Conservation (phyloP, 1,140 invertebrate species). For the Contarinia nasturtii region DNA sequence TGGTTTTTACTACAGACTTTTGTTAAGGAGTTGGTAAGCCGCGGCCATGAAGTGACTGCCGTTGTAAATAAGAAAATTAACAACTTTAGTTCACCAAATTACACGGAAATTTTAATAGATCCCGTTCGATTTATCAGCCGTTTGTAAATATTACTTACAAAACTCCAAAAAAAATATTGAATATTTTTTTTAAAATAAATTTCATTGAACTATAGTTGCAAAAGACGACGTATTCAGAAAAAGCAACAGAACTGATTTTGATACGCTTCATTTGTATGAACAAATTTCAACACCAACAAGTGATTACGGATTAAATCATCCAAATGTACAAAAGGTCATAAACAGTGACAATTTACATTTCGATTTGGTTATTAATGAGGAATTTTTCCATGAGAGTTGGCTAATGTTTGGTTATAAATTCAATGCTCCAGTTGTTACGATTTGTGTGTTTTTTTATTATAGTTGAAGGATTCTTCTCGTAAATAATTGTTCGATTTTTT, state of each 20-base stretch:
- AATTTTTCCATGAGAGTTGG: slow-evolving; percentile 26
- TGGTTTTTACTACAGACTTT: slow-evolving; percentile 32
- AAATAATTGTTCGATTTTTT: background rate
- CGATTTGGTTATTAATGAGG: slow-evolving; percentile 26
- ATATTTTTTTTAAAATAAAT: background rate
- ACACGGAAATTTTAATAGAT: slow-evolving; percentile 13
- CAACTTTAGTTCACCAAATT: slow-evolving; percentile 2
- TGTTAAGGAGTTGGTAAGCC: slow-evolving; percentile 28
- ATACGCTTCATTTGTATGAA: slow-evolving; percentile 11
- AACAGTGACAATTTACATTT: slow-evolving; percentile 14
- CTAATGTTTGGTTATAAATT: slow-evolving; percentile 20
- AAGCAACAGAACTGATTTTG: slow-evolving; percentile 5
- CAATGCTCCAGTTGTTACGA: slow-evolving; percentile 21
- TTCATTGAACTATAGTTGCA: slow-evolving; percentile 2
- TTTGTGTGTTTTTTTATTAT: slow-evolving; percentile 17
- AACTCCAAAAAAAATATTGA: background rate
- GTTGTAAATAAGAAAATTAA: slow-evolving; percentile 11
- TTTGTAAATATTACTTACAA: slow-evolving; percentile 10
- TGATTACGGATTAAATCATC: slow-evolving; percentile 13
- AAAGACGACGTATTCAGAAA: slow-evolving; percentile 10
- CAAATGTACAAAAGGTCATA: slow-evolving; percentile 10
- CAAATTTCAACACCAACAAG: slow-evolving; percentile 9
- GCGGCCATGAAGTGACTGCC: slow-evolving; percentile 39
- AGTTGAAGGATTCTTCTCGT: background rate
- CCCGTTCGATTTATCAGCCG: slow-evolving; percentile 16